These are phyloP conservation scores for Netelia virgata DNA, from an alignment of 2,888 invertebrate species.

Conservation along the genomic window DNA sequence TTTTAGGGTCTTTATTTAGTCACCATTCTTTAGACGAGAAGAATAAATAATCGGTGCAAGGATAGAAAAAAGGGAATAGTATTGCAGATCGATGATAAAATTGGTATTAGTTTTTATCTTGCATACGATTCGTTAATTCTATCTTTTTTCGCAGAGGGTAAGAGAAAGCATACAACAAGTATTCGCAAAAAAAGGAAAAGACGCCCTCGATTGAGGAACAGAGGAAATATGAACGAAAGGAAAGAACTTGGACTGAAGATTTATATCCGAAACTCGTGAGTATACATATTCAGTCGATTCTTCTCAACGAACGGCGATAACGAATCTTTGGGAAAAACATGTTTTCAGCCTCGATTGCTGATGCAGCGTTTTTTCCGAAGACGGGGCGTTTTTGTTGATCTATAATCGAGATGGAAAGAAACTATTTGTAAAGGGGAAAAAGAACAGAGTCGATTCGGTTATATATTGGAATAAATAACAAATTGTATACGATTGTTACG, in stretches of 20 bases:
- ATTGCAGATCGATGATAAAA: neutral
- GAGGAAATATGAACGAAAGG: neutral
- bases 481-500: too few relatives aligned
- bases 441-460: neutral
- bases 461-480: too few relatives aligned
- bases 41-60: neutral
- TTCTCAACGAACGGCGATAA: slow-evolving; percentile 11
- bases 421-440: neutral
- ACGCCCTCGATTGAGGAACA: neutral
- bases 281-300: slow-evolving; percentile 1
- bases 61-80: neutral
- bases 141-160: neutral
- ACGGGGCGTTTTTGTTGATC: neutral
- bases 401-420: neutral
- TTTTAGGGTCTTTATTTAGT: too few relatives aligned
- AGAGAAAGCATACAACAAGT: neutral
- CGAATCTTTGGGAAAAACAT: slow-evolving; percentile 49
- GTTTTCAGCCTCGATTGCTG: slow-evolving; percentile 19
- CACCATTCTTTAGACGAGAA: too few relatives aligned
- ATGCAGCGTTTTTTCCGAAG: neutral
- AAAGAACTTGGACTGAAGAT: slow-evolving; percentile 16
- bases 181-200: neutral
- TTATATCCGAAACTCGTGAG: slow-evolving; percentile 46
- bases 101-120: neutral
- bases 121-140: neutral